phyloP scores from a whole-genome alignment of 2,113 vertebrate species.

The Myotis yumanensis region DNA sequence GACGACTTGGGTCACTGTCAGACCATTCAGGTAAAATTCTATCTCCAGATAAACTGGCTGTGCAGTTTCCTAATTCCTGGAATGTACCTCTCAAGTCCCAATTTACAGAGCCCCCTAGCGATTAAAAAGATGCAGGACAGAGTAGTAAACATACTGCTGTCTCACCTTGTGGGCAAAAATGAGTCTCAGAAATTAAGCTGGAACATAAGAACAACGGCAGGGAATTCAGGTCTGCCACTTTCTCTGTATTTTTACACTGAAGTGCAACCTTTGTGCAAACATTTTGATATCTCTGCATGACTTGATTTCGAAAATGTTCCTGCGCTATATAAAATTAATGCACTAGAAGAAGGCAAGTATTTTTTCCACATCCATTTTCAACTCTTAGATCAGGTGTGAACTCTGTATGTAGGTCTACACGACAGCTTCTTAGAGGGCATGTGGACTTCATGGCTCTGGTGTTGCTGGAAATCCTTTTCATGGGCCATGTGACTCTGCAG shows the following conservation, averaged over 20 bases:
- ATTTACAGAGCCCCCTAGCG: background rate
- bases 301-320: conserved; percentile 35
- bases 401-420: background rate
- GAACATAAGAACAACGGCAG: background rate
- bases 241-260: conserved; percentile 23
- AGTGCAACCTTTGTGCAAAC: background rate
- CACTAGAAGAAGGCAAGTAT: background rate
- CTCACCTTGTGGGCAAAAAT: background rate
- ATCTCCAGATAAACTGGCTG: conserved; percentile 49
- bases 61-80: conserved; percentile 65
- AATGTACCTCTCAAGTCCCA: background rate
- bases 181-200: conserved; percentile 33
- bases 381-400: background rate
- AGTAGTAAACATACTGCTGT: background rate
- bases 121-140: conserved; percentile 12
- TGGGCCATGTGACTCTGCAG: background rate
- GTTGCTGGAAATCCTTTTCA: background rate
- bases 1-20: conserved; percentile 56
- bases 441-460: background rate
- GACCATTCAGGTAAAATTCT: conserved; percentile 43
- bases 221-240: conserved; percentile 2
- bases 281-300: background rate
- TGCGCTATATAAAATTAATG: background rate
- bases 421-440: background rate
- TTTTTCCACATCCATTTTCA: conserved; percentile 43